These are phyloP conservation scores for Geodia barretti DNA, from an alignment of 37 sponge, comb jelly and placozoan species.

Conservation along the genomic window DNA sequence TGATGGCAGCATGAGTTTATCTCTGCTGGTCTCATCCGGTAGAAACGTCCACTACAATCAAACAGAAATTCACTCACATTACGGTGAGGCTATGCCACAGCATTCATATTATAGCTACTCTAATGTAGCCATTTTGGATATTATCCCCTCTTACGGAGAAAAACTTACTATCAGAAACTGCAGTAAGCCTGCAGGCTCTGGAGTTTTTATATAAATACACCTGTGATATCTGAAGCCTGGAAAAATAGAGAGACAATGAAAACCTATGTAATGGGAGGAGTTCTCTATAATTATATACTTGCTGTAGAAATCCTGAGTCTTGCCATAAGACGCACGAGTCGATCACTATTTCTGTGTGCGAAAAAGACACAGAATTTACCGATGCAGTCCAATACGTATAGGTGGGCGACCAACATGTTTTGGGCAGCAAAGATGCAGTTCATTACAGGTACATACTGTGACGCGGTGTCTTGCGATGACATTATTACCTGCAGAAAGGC, in stretches of 20 bases:
- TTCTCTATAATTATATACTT: conserved; percentile 30
- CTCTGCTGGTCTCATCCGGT: conserved; percentile 56
- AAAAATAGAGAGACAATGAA: too few species aligned
- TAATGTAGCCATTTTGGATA: too few species aligned
- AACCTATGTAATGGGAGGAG: neutral
- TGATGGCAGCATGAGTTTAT: conserved; percentile 56
- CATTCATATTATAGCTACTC: too few species aligned
- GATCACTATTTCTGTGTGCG: conserved; percentile 75
- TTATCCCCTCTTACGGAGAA: neutral
- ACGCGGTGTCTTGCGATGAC: conserved; percentile 62
- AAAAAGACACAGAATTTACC: neutral
- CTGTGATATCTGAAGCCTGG: conserved; percentile 90
- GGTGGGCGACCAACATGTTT: neutral
- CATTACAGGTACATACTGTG: conserved; percentile 84
- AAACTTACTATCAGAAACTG: conserved; percentile 81
- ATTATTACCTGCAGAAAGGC: conserved; percentile 52
- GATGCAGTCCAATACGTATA: neutral
- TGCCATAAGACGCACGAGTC: conserved; percentile 88
- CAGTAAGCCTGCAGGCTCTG: conserved; percentile 65
- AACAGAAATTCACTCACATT: neutral
- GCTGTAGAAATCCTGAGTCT: conserved; percentile 90
- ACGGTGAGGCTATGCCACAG: too few species aligned
- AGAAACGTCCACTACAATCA: conserved; percentile 76
- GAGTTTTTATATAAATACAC: conserved; percentile 74
- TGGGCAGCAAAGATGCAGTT: conserved; percentile 97